Base-by-base conservation (phyloP, 2,888 invertebrate genomes). In the Ophion ellenae region DNA sequence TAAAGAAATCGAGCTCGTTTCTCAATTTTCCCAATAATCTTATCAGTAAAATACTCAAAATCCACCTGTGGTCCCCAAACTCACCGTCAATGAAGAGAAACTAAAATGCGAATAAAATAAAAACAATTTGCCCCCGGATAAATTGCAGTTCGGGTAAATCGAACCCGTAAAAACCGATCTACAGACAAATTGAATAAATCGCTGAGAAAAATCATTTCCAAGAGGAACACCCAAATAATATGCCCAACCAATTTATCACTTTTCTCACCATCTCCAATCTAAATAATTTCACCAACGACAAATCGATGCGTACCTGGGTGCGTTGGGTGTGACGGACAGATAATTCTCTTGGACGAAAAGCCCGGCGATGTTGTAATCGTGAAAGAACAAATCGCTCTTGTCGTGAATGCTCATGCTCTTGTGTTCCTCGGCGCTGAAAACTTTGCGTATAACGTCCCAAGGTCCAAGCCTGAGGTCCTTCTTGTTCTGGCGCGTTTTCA, bases 321-420 rank as follows among this genome's bases (percentile, higher is more conserved):
- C 96, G 84, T 96, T 95, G 0, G 98, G 98, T n/a, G 95, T 94
- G 1, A 98, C 98, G 88, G 95, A 95, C 24, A 98, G 94, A 94
- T 99, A 99, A 94, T 99, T 99, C 94, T 99, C 99, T 91, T 99
- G 99, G 0, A 99, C 98, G 94, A 99, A 99, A 17, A 99, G 95
- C 1, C 99, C 98, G n/a, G 97, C 97, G 87, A 99, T 96, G 91
- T 97, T 98, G 95, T 99, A 99, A 95, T 99, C 99, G 91, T 98
- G 97, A 95, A 99, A 99, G 95, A 99, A 99, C 80, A 99, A 95
- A 92, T 98, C 97, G 81, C 97, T 96, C 94, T 97, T 98, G 92
- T 99, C 98, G 88, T 96, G 95, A 9, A 98, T 95, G 57, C 94
- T 95, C 97, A 98, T 98, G 0, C 93, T 95, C 92, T 97, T 97